Evolutionary conservation across 1,140 invertebrate genomes (phyloP).

Genomic region (Hycleus phaleratus): DNA sequence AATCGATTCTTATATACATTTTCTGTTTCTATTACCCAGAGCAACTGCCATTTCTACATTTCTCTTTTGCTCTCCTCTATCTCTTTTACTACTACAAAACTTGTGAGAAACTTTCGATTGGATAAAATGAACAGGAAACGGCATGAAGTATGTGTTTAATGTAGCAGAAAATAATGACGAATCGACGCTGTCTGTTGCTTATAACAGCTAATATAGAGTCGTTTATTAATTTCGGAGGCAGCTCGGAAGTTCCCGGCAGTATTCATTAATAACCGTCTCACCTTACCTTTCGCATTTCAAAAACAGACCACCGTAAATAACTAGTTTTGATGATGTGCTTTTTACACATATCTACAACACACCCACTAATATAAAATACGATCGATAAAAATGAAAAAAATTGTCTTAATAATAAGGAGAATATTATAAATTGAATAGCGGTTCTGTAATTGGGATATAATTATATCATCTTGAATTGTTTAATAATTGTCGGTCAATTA

Average conservation of each 20-base stretch:
- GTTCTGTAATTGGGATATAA: too few relatives aligned
- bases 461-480: too few relatives aligned
- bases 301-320: conserved; percentile 40
- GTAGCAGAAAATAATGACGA: conserved; percentile 44
- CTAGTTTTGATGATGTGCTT: conserved; percentile 33
- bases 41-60: too few relatives aligned
- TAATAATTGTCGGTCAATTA: too few relatives aligned
- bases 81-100: neutral
- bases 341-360: conserved; percentile 2
- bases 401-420: neutral
- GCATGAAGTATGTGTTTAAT: conserved; percentile 43
- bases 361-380: neutral
- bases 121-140: conserved; percentile 36
- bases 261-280: conserved; percentile 42
- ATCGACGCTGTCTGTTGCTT: conserved; percentile 43
- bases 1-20: too few relatives aligned
- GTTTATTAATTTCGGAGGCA: conserved; percentile 41
- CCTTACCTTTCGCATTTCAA: conserved; percentile 36
- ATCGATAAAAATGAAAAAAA: too few relatives aligned
- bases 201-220: conserved; percentile 42
- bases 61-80: too few relatives aligned
- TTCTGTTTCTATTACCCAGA: too few relatives aligned
- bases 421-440: too few relatives aligned
- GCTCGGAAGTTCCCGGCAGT: conserved; percentile 28
- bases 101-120: conserved; percentile 33